Evolutionary conservation across 1,140 invertebrate genomes (phyloP).

Genomic region (Drosophila ambigua): DNA sequence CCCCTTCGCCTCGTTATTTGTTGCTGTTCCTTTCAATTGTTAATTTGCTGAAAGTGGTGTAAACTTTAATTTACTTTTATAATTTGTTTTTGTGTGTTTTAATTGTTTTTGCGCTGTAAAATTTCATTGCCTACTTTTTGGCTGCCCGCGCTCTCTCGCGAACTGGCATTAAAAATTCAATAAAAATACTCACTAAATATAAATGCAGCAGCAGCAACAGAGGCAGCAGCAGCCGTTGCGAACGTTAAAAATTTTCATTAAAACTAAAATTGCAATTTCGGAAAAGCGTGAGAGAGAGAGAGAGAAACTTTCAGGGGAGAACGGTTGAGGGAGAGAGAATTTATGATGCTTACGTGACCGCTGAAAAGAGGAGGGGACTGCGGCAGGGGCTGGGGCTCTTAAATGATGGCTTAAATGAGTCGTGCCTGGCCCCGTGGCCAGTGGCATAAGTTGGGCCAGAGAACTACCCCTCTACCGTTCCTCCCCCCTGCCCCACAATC

Average conservation of each 20-base stretch:
- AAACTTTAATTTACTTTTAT: constrained; percentile 47
- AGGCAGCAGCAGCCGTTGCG: constrained; percentile 10
- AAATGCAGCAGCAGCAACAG: constrained; percentile 35
- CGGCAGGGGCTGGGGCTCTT: constrained; percentile 1
- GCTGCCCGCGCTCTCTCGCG: constrained; percentile 27
- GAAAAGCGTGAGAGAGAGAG: neutral
- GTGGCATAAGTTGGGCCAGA: constrained; percentile 24
- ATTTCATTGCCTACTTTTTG: constrained; percentile 57
- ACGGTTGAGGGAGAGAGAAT: constrained; percentile 24
- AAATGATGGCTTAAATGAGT: constrained; percentile 71
- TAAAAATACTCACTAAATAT: constrained; percentile 65
- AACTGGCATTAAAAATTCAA: constrained; percentile 60
- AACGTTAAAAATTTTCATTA: constrained; percentile 65
- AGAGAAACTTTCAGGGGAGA: constrained; percentile 20
- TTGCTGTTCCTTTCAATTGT: constrained; percentile 25
- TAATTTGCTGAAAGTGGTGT: constrained; percentile 21
- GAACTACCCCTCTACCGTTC: neutral
- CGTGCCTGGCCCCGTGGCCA: constrained; percentile 51
- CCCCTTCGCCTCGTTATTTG: constrained; percentile 21
- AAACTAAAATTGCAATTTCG: constrained; percentile 71
- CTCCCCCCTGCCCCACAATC: no score
- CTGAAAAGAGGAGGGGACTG: constrained; percentile 34
- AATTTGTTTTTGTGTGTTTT: constrained; percentile 36
- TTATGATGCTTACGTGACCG: constrained; percentile 68
- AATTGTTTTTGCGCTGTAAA: constrained; percentile 37